phyloP scores from a whole-genome alignment of 2,113 vertebrate genomes.

The Rhinoderma darwinii region DNA sequence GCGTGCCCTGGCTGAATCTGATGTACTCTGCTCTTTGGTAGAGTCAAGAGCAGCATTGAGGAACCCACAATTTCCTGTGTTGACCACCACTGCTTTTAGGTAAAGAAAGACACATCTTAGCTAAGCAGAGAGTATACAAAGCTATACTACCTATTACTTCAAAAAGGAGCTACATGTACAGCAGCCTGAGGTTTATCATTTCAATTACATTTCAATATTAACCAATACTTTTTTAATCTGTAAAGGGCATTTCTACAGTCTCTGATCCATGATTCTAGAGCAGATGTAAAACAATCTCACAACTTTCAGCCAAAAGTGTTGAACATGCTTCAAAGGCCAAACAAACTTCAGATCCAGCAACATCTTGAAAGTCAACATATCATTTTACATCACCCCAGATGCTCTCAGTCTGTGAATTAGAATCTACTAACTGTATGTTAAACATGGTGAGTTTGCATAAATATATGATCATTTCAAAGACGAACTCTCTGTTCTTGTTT shows the following conservation, averaged over 20 bases:
- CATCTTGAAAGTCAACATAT: constrained; percentile 35
- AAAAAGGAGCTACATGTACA: background rate
- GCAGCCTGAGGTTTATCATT: background rate
- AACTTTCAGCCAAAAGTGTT: constrained; percentile 38
- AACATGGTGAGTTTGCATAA: background rate
- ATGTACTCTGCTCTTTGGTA: no score
- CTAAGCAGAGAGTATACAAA: no score
- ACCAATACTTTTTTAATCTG: background rate
- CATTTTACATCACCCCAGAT: constrained; percentile 49
- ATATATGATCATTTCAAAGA: background rate
- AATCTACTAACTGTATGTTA: background rate
- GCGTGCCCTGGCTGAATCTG: no score
- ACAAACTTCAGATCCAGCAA: constrained; percentile 40
- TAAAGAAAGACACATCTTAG: no score
- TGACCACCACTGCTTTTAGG: no score
- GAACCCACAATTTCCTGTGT: no score
- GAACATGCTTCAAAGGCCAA: constrained; percentile 54
- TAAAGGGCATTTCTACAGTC: background rate
- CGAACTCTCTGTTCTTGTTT: constrained; percentile 26
- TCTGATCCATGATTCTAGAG: background rate
- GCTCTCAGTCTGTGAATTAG: constrained; percentile 30
- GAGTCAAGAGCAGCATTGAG: no score
- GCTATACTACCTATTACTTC: no score
- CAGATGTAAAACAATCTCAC: constrained; percentile 46
- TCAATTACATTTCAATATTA: background rate